Conservation (phyloP, 2,888 invertebrate species). For the Meliscaeva auricollis region DNA sequence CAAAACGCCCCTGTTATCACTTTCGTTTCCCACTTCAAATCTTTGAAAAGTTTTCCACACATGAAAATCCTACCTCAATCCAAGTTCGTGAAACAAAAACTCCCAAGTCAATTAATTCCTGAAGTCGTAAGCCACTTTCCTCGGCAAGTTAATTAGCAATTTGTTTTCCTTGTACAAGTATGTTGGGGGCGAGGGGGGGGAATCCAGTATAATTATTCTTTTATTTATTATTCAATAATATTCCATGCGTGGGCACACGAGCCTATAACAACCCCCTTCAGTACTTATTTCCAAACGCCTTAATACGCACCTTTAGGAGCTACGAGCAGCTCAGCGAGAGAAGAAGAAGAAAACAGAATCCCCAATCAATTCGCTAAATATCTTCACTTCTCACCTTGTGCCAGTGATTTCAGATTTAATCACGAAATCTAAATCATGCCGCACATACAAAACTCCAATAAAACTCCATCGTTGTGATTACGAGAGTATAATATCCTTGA, state of each 20-base stretch:
- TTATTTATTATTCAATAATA: slow-evolving; percentile 28
- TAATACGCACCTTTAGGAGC: slow-evolving; percentile 15
- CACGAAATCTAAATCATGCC: slow-evolving; percentile 73
- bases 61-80: too few relatives aligned
- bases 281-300: slow-evolving; percentile 7
- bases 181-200: slow-evolving; percentile 3
- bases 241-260: slow-evolving; percentile 46
- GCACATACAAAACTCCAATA: slow-evolving; percentile 34
- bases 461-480: slow-evolving; percentile 25
- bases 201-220: slow-evolving; percentile 25
- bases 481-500: slow-evolving; percentile 9
- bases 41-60: too few relatives aligned
- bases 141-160: slow-evolving; percentile 38
- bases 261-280: neutral
- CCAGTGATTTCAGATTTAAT: slow-evolving; percentile 64
- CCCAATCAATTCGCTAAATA: slow-evolving; percentile 64
- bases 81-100: neutral
- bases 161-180: slow-evolving; percentile 6
- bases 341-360: slow-evolving; percentile 18
- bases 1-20: too few relatives aligned
- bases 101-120: slow-evolving; percentile 39
- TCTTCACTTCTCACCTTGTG: slow-evolving; percentile 74
- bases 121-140: slow-evolving; percentile 44
- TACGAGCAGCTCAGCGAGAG: neutral
- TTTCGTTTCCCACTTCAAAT: too few relatives aligned